Base-by-base conservation (phyloP, 1,140 invertebrate genomes). In the Meloidogyne chitwoodi region DNA sequence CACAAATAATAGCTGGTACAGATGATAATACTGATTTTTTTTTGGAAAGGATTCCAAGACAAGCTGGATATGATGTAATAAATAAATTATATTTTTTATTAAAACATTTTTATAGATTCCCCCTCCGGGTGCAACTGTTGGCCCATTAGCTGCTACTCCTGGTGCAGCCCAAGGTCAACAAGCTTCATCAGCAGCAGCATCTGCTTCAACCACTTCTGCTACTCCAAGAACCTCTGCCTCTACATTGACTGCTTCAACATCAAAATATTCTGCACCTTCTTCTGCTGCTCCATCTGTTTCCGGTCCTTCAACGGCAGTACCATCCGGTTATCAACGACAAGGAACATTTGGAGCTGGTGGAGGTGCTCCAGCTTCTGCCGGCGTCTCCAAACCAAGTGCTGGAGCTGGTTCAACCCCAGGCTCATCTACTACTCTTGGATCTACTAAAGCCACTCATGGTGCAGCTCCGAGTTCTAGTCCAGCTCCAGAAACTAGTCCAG, bases 1-100 rank as follows among this genome's bases (percentile, higher is more conserved):
- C 70, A 19, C 70, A 73, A 38, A 56, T 61, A 5, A 73, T 73
- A 63, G 70, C 70, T 75, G 26, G 31, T 8, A 19, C 66, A 24
- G 26, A 67, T 44, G 62, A 31, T 12, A 31, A 22, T 12, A 31
- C 64, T 5, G 31, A 16, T 44, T 56, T 19, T 27, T 77, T 56
- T 27, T 77, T 29, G 61, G 72, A 64, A 71, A 71, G 41, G 68
- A 62, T 71, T 62, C 65, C 71, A 61, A 79, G 80, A 76, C 79
- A 82, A 69, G 79, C 78, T 63, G 80, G 80, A 66, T 82, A 80
- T 68, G 78, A 71, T 19, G 48, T 65, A 67, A 29, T n/a, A 56
- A 63, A 62, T 56, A 61, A 75, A 38, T n/a, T n/a, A n/a, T 19
- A 19, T 19, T 5, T 19, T 56, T 56, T 16, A 6, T 56, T 56